Percentiles rank a stretch among this genome's conserved stretches.
Evolutionary conservation across 1,140 invertebrate species (phyloP).

Genomic region (Pygmarrhopalites habei): DNA sequence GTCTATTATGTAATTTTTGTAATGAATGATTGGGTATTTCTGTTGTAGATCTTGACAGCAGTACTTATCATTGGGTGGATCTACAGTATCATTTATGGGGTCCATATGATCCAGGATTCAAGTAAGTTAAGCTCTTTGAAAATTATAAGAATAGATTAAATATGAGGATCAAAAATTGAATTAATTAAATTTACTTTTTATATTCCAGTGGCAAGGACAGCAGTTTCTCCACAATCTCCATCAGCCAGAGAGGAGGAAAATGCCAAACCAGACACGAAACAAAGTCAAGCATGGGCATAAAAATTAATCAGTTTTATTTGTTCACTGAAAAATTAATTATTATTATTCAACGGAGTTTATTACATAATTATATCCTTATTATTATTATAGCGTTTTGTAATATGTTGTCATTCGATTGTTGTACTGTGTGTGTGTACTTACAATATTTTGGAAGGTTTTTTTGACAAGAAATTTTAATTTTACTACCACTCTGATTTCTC

Average conservation of each 20-base stretch:
- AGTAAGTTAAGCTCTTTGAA: slow-evolving; percentile 41
- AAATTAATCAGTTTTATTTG: background rate
- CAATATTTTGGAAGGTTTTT: too few relatives aligned
- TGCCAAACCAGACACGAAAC: background rate
- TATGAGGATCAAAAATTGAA: background rate
- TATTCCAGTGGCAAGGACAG: slow-evolving; percentile 27
- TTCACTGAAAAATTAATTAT: too few relatives aligned
- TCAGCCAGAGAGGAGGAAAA: slow-evolving; percentile 9
- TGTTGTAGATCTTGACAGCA: slow-evolving; percentile 46
- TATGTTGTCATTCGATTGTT: too few relatives aligned
- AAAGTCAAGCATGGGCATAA: slow-evolving; percentile 15
- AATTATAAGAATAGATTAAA: background rate
- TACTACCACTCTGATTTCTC: too few relatives aligned
- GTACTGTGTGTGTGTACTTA: too few relatives aligned
- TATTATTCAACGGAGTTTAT: too few relatives aligned
- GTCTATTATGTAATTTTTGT: background rate
- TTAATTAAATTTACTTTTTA: background rate
- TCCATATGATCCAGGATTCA: slow-evolving; percentile 48
- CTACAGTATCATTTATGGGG: slow-evolving; percentile 51
- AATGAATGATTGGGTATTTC: too few relatives aligned
- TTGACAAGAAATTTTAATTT: too few relatives aligned
- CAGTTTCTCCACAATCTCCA: slow-evolving; percentile 15
- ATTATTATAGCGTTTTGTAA: too few relatives aligned
- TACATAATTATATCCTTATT: too few relatives aligned
- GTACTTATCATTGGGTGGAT: slow-evolving; percentile 51